Conservation (phyloP, 2,888 invertebrate genomes). For the Drosophila colorata region DNA sequence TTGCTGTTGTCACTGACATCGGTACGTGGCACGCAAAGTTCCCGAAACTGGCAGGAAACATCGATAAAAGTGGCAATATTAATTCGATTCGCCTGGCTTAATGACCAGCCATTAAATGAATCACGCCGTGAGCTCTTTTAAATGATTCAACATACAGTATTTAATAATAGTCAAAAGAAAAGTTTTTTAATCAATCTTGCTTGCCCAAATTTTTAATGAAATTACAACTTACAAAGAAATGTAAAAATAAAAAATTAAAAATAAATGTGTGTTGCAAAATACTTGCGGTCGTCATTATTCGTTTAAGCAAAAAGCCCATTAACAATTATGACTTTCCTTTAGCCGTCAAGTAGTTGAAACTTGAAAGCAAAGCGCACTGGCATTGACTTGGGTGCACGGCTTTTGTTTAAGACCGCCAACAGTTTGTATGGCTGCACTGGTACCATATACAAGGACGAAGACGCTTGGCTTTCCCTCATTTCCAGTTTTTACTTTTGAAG, state of each 20-base stretch:
- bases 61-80: constrained; percentile 70
- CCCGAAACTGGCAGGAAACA: constrained; percentile 70
- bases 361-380: constrained; percentile 52
- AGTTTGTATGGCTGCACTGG: constrained; percentile 61
- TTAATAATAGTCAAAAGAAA: constrained; percentile 39
- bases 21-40: constrained; percentile 61
- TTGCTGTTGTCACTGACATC: constrained; percentile 46
- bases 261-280: constrained; percentile 30
- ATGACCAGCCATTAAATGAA: constrained; percentile 61
- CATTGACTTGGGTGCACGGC: constrained; percentile 53
- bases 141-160: constrained; percentile 47
- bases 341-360: constrained; percentile 51
- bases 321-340: constrained; percentile 73
- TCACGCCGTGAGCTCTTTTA: constrained; percentile 23
- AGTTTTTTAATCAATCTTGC: constrained; percentile 70
- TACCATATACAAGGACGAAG: constrained; percentile 12
- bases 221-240: constrained; percentile 22
- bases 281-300: constrained; percentile 26
- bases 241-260: constrained; percentile 45
- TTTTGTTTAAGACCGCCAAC: constrained; percentile 58
- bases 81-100: constrained; percentile 55
- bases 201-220: constrained; percentile 30
- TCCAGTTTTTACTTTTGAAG: constrained; percentile 75
- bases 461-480: constrained; percentile 59
- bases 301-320: constrained; percentile 66